phyloP scores from a whole-genome alignment of 2,888 invertebrate species.

The Aspidapion aeneum region DNA sequence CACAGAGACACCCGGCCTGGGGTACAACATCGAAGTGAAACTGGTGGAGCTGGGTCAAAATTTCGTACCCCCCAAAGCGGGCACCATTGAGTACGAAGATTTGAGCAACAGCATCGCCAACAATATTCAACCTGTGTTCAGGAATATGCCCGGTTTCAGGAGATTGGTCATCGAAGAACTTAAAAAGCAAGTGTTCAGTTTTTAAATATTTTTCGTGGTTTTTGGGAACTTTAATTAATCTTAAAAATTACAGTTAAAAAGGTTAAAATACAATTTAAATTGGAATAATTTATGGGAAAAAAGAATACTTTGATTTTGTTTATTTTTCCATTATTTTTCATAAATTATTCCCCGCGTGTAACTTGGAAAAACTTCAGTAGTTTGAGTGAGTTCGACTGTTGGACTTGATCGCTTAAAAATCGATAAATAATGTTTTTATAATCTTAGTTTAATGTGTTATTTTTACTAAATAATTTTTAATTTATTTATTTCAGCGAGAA shows the following conservation, averaged over 20 bases:
- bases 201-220: neutral
- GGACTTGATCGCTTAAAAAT: no score
- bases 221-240: no score
- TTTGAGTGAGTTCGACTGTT: no score
- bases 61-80: slow-evolving; percentile 69
- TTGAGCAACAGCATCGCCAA: slow-evolving; percentile 64
- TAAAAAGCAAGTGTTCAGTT: slow-evolving; percentile 65
- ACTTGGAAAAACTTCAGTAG: no score
- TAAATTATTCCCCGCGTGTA: no score
- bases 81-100: slow-evolving; percentile 69
- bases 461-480: neutral
- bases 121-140: slow-evolving; percentile 60
- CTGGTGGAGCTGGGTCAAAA: slow-evolving; percentile 74
- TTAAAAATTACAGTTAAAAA: no score
- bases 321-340: no score
- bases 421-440: no score
- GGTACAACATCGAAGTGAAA: slow-evolving; percentile 70
- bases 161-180: slow-evolving; percentile 67
- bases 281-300: no score
- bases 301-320: no score
- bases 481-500: slow-evolving; percentile 46
- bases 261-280: no score
- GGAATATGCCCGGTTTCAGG: slow-evolving; percentile 67
- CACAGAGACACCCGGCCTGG: slow-evolving; percentile 61
- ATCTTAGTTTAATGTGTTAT: no score